Percentiles rank a stretch among this genome's conserved stretches.
These are phyloP conservation scores for Germaria angustata DNA, from an alignment of 2,888 invertebrate genomes.

Conservation along the genomic window DNA sequence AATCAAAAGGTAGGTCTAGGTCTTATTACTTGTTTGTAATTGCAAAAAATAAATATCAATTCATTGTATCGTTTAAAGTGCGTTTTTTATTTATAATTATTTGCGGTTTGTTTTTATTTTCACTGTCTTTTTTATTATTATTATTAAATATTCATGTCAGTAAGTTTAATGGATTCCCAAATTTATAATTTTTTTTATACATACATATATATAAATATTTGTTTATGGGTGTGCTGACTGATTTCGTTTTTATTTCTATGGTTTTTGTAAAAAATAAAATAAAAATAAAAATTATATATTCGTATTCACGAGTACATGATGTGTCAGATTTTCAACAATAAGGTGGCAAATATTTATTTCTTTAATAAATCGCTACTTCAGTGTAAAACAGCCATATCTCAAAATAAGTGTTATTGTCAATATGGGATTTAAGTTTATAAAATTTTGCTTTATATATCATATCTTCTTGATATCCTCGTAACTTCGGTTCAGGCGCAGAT, in stretches of 20 bases:
- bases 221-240: slow-evolving; percentile 40
- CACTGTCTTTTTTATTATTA: background rate
- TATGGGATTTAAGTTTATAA: too few species aligned
- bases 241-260: slow-evolving; percentile 23
- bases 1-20: slow-evolving; percentile 66
- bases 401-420: too few species aligned
- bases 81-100: slow-evolving; percentile 51
- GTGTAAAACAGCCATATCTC: too few species aligned
- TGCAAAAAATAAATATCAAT: slow-evolving; percentile 58
- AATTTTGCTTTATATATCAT: too few species aligned
- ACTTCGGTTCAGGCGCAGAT: too few species aligned
- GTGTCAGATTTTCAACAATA: background rate
- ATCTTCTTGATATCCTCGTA: too few species aligned
- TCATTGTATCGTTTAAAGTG: slow-evolving; percentile 58
- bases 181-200: slow-evolving; percentile 1
- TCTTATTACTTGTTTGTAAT: slow-evolving; percentile 64
- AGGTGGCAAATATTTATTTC: background rate
- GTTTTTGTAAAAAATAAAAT: background rate
- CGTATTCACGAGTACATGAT: background rate
- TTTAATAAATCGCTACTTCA: too few species aligned
- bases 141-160: slow-evolving; percentile 51
- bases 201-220: background rate
- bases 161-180: slow-evolving; percentile 49
- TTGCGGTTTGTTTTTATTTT: slow-evolving; percentile 11
- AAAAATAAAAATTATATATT: too few species aligned